Conservation (phyloP, 2,113 vertebrate genomes). For the Myotis brandtii region DNA sequence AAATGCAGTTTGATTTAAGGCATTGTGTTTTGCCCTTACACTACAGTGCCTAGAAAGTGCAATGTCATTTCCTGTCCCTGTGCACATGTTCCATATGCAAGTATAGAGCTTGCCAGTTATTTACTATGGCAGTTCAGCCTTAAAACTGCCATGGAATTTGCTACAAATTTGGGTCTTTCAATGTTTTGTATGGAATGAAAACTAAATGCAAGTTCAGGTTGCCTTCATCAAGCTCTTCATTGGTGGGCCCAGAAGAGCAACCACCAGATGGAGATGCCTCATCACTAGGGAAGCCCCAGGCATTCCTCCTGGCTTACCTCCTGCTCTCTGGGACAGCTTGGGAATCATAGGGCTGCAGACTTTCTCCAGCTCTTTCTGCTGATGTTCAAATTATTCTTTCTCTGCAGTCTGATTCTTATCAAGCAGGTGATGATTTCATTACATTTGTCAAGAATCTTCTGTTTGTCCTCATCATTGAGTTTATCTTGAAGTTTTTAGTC, state of each 20-base stretch:
- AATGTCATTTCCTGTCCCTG: slow-evolving; percentile 77
- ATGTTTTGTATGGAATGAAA: not conserved
- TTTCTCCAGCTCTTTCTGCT: slow-evolving; percentile 94
- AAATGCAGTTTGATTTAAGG: slow-evolving; percentile 84
- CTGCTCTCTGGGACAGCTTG: slow-evolving; percentile 89
- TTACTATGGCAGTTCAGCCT: not conserved
- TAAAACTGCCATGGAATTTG: not conserved
- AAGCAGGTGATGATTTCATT: not conserved
- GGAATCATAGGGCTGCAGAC: slow-evolving; percentile 90
- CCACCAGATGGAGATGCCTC: slow-evolving; percentile 84
- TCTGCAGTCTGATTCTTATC: not conserved
- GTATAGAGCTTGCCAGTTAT: slow-evolving; percentile 83
- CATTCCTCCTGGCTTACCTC: slow-evolving; percentile 88
- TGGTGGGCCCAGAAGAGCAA: not conserved
- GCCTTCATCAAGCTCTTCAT: not conserved
- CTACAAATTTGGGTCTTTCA: not conserved
- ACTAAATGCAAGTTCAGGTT: slow-evolving; percentile 44
- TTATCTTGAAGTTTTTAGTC: not conserved
- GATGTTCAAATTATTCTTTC: slow-evolving; percentile 83
- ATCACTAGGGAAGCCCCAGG: slow-evolving; percentile 92
- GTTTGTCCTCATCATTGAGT: not conserved
- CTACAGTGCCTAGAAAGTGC: slow-evolving; percentile 86
- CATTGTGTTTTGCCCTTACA: slow-evolving; percentile 80
- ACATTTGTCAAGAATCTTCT: not conserved
- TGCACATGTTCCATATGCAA: slow-evolving; percentile 76